Conservation (phyloP, 2,113 vertebrate genomes). For the Mystacornis crossleyi region DNA sequence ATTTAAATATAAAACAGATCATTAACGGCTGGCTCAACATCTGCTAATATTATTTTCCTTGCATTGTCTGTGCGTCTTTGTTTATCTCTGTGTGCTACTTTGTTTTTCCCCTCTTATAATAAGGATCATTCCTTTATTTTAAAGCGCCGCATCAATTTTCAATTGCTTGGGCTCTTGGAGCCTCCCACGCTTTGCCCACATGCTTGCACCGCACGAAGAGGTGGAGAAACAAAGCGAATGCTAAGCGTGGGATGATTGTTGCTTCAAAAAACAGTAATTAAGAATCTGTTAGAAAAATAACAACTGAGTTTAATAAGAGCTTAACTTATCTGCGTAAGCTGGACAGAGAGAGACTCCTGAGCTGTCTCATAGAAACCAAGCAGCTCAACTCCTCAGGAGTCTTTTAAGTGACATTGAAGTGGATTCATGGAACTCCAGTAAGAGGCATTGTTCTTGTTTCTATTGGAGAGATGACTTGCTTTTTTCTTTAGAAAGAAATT, state of each 20-base stretch:
- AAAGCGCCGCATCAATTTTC: conserved; percentile 51
- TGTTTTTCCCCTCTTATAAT: conserved; percentile 68
- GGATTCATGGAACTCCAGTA: conserved; percentile 25
- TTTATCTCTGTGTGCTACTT: conserved; percentile 71
- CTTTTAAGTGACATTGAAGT: conserved; percentile 53
- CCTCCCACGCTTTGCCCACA: conserved; percentile 70
- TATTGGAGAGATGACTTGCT: neutral
- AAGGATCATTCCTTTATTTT: conserved; percentile 71
- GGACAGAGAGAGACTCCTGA: conserved; percentile 36
- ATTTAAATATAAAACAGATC: conserved; percentile 74
- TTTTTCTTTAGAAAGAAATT: neutral
- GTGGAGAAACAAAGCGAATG: conserved; percentile 59
- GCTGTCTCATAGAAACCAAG: conserved; percentile 24
- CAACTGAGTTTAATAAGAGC: conserved; percentile 63
- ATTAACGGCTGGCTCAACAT: conserved; percentile 72
- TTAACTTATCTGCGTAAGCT: conserved; percentile 62
- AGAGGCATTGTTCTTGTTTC: conserved; percentile 36
- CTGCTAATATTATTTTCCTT: conserved; percentile 74
- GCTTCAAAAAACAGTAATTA: conserved; percentile 64
- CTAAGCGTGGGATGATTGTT: conserved; percentile 53
- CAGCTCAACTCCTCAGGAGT: neutral
- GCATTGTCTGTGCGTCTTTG: conserved; percentile 69
- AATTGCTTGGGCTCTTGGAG: conserved; percentile 57
- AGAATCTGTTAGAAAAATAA: conserved; percentile 67
- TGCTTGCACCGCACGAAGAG: conserved; percentile 41